Evolutionary conservation across 1,140 invertebrate genomes (phyloP), one percentile per base, ranked within the genome.

Genomic region (Aphelinus atriplicis): DNA sequence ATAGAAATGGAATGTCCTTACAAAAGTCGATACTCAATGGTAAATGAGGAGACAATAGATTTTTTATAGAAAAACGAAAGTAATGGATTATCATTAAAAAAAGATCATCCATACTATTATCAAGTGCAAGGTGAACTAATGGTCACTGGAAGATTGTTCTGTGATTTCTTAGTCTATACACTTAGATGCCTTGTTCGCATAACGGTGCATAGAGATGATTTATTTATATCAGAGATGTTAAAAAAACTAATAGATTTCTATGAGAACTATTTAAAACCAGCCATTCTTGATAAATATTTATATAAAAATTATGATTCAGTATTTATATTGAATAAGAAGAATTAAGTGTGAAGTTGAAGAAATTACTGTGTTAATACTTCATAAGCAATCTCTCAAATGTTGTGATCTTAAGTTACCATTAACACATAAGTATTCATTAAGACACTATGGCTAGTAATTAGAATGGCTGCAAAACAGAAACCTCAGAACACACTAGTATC

Each of bases 1-100:
- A 26, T 80, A 3, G 79, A 79, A 73, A 71, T 80, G 1, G 78
- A 80, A 67, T 78, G 74, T 60, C 79, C 73, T 9, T 75, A 57
- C 74, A 47, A 58, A 7, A 64, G 53, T 3, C 55, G 55, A 57
- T 51, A 75, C 45, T 1, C 64, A 55, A 7, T 1, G 43, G 73
- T 77, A 47, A 57, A 51, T 9, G 7, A 53, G 51, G 60, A 60
- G 58, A 53, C 60, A 7, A 51, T 76, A n/a, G n/a, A 64, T 57
- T 78, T 68, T 48, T 63, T 75, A 26, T 69, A 61, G 9, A 10
- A 9, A n/a, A 7, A 66, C 10, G 58, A 69, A 1, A 53, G 58
- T 45, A 42, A 2, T 1, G 9, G 5, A n/a, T 65, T 71, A 45
- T 51, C 47, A 64, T 42, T 75, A 50, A 67, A 64, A 60, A 53